Percentiles rank a stretch among this genome's conserved stretches.
These are phyloP conservation scores for Drosophila miranda DNA, from an alignment of 1,140 invertebrate species.

Conservation along the genomic window DNA sequence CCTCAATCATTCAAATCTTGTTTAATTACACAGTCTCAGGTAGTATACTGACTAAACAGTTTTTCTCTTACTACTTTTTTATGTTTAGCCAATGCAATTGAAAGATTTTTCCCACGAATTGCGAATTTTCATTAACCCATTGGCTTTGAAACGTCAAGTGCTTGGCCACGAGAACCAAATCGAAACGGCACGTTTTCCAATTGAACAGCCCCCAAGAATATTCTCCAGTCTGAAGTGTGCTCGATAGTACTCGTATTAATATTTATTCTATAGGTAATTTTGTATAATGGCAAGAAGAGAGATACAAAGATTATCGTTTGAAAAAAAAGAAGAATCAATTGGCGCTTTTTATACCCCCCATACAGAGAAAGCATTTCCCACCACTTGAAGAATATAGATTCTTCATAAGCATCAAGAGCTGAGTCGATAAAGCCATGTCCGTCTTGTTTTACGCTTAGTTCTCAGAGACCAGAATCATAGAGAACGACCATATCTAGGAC, in stretches of 20 bases:
- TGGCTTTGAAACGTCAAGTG: conserved; percentile 76
- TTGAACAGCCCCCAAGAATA: conserved; percentile 60
- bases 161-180: conserved; percentile 56
- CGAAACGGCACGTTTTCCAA: conserved; percentile 55
- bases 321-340: too few relatives aligned
- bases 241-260: conserved; percentile 32
- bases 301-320: conserved; percentile 8
- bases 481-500: too few relatives aligned
- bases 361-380: too few relatives aligned
- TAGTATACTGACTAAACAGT: conserved; percentile 52
- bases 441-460: too few relatives aligned
- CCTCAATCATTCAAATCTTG: conserved; percentile 39
- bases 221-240: conserved; percentile 41
- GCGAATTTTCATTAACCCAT: conserved; percentile 66
- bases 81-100: conserved; percentile 42
- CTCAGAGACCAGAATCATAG: too few relatives aligned
- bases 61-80: conserved; percentile 18
- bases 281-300: conserved; percentile 1
- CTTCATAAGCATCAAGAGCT: too few relatives aligned
- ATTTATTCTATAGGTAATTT: conserved; percentile 31
- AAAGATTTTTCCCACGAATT: conserved; percentile 75
- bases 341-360: too few relatives aligned
- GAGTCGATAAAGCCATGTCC: too few relatives aligned
- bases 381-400: too few relatives aligned
- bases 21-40: conserved; percentile 59